Base-by-base conservation (phyloP, 2,797 vertebrate species). In the Sandelia bainsii region DNA sequence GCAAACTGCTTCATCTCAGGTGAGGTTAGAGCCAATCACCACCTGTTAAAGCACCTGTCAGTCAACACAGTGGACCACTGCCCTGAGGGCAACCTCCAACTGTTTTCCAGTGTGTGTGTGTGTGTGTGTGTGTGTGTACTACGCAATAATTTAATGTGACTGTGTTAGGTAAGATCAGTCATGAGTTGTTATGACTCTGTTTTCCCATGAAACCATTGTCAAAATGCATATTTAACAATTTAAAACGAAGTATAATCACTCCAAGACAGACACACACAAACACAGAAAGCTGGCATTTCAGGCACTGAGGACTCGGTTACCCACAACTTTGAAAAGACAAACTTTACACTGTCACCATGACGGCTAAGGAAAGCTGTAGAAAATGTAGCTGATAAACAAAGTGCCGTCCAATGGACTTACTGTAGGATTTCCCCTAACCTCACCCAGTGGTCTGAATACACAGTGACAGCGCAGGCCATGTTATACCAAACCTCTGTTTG, bases 261-360 rank as follows among this genome's bases (percentile, higher is more conserved):
- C 48, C 1, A 17, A 46, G 72, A 65, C 64, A 77, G 54, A 75
- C 71, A 50, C 73, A 62, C 62, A 76, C 44, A 54, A 49, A 75
- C 49, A 78, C 56, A 69, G 58, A 82, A 45, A 40, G 75, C 75
- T 60, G 79, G 86, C 87, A 88, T 72, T 80, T 78, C 69, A 80
- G 56, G 61, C 66, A 63, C 61, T 85, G 69, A 77, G 73, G 85
- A 87, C 88, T 89, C 60, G 84, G 90, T 92, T 92, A 91, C 86
- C 87, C 84, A 58, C 87, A 89, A 90, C 89, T 89, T 80, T 86
- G 87, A 90, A 89, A 90, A 94, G 92, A 80, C 89, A 92, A 95
- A 94, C 91, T 94, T 92, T 92, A 89, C 86, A 89, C 87, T 86
- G 92, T 93, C 92, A 90, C 93, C 87, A 94, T 93, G 93, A 93